Evolutionary conservation across 2,113 vertebrate genomes (phyloP).

Genomic region (Psittacus erithacus): DNA sequence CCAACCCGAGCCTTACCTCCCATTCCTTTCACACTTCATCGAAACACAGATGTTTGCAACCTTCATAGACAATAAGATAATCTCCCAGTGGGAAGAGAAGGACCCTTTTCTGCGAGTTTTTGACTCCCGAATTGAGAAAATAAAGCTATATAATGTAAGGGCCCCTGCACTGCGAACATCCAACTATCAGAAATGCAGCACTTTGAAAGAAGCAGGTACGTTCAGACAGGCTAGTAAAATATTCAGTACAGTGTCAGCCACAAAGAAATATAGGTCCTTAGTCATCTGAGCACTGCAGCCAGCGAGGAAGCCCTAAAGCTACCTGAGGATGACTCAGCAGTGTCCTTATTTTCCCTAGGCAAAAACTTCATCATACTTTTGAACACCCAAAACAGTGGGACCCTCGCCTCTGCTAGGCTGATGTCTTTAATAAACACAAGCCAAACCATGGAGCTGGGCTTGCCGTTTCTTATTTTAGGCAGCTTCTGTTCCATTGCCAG

Average conservation of each 20-base stretch:
- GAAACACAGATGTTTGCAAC: constrained; percentile 98
- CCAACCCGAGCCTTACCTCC: constrained; percentile 89
- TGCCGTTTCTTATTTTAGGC: background rate
- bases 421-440: background rate
- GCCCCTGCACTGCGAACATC: constrained; percentile 82
- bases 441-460: background rate
- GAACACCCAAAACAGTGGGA: background rate
- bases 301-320: background rate
- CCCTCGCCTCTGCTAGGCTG: background rate
- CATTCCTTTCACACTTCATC: constrained; percentile 94
- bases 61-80: constrained; percentile 97
- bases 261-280: background rate
- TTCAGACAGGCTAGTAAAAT: background rate
- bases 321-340: background rate
- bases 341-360: background rate
- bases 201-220: constrained; percentile 90
- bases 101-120: constrained; percentile 92
- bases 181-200: constrained; percentile 87
- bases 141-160: constrained; percentile 85
- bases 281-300: background rate
- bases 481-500: background rate
- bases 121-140: constrained; percentile 90
- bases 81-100: constrained; percentile 94
- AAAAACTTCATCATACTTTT: background rate
- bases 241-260: constrained; percentile 3